Percentiles rank a stretch among this genome's conserved stretches.
These are phyloP conservation scores for Paramormyrops hopkinsi DNA, from an alignment of 2,797 vertebrate species.

Conservation along the genomic window DNA sequence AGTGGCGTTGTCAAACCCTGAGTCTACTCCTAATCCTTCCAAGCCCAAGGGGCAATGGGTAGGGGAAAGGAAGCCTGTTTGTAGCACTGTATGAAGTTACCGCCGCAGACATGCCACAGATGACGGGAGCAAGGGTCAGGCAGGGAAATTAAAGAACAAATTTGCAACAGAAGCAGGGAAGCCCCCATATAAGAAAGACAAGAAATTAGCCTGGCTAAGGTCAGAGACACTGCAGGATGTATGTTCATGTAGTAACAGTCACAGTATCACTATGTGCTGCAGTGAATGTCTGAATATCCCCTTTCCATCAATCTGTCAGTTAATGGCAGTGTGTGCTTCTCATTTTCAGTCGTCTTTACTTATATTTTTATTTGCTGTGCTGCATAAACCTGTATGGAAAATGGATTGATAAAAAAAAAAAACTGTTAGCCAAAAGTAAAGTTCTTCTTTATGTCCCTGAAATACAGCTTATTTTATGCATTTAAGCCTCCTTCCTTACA, in stretches of 20 bases:
- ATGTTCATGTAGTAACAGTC: neutral
- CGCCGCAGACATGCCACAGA: constrained; percentile 46
- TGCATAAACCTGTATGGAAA: neutral
- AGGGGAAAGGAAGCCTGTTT: constrained; percentile 19
- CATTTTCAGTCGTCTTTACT: neutral
- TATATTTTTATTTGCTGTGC: neutral
- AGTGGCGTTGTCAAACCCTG: neutral
- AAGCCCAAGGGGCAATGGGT: neutral
- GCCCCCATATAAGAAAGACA: constrained; percentile 5
- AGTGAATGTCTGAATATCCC: too few relatives aligned
- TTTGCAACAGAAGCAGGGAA: constrained; percentile 46
- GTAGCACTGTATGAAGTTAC: constrained; percentile 25
- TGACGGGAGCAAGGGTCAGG: constrained; percentile 48
- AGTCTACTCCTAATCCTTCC: neutral
- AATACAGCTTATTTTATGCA: neutral
- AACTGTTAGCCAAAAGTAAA: neutral
- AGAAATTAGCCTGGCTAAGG: constrained; percentile 28
- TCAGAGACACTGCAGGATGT: constrained; percentile 32
- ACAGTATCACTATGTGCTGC: too few relatives aligned
- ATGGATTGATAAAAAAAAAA: neutral
- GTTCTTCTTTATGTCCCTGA: neutral
- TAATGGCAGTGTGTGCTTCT: neutral
- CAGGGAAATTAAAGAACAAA: constrained; percentile 56
- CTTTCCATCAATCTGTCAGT: neutral
- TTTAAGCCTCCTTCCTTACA: neutral